Conservation (phyloP, 1,140 invertebrate species). For the Cepaea nemoralis region DNA sequence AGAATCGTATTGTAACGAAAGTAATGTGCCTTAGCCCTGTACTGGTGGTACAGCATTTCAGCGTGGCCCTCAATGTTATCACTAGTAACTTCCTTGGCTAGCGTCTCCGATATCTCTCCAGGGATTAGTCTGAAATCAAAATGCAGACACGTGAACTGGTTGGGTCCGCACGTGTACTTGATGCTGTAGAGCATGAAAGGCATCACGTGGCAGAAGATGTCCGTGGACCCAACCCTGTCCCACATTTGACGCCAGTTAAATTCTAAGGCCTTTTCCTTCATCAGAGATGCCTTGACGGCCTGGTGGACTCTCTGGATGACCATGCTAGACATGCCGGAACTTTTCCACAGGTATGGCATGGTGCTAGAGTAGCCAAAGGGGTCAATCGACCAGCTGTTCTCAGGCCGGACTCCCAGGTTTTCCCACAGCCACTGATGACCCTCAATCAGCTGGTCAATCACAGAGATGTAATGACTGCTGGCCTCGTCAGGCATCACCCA, state of each 20-base stretch:
- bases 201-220: constrained; percentile 97
- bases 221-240: constrained; percentile 78
- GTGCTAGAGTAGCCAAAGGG: constrained; percentile 90
- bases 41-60: constrained; percentile 89
- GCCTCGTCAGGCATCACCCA: constrained; percentile 99
- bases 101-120: constrained; percentile 82
- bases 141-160: constrained; percentile 96
- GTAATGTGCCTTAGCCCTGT: constrained; percentile 93
- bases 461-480: constrained; percentile 90
- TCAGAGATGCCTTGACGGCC: constrained; percentile 91
- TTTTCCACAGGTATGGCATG: constrained; percentile 88
- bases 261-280: constrained; percentile 86
- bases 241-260: constrained; percentile 95
- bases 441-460: constrained; percentile 94
- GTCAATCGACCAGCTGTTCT: constrained; percentile 92
- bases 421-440: constrained; percentile 94
- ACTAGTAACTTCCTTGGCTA: constrained; percentile 84
- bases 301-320: constrained; percentile 96
- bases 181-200: constrained; percentile 99
- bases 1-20: constrained; percentile 91
- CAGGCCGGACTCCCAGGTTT: constrained; percentile 79
- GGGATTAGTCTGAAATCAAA: constrained; percentile 96
- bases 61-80: constrained; percentile 87
- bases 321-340: constrained; percentile 87
- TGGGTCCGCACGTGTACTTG: constrained; percentile 97